Base-by-base conservation (phyloP, 2,888 invertebrate genomes). In the Pyrochroa serraticornis region DNA sequence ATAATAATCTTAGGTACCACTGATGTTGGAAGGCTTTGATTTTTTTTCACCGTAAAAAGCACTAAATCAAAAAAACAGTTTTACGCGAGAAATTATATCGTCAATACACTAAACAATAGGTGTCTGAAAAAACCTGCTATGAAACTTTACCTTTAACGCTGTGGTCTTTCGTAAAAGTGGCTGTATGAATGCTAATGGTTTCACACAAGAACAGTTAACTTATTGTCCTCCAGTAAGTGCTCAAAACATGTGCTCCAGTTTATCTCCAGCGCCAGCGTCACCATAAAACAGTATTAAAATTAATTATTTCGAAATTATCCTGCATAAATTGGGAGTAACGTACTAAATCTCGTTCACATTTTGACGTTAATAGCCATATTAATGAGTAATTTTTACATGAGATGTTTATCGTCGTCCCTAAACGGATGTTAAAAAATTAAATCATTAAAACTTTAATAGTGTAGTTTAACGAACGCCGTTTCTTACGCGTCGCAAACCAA, bases 371-470 rank as follows among this genome's bases (percentile, higher is more conserved):
- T 57, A 46, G 44, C 36, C 49, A 52, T 51, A 53, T 57, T 59
- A 62, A 62, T 62, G 54, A 42, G 46, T 54, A 48, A 53, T 51
- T 56, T 58, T 56, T 62, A 58, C 50, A 51, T 47, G 38, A 49
- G 53, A 57, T 62, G 50, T 50, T 59, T 59, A 62, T 59, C 47
- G 52, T 38, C 32, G 31, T 43, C 56, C 50, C 45, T 62, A 50
- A 56, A 49, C 50, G 59, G 53, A 60, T 57, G 59, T 51, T 51
- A 48, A 62, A 62, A 62, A 62, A 62, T 62, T 47, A 33, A 58
- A 62, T 56, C 58, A 58, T 58, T 62, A 58, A 62, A 54, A 58
- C 14, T 54, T 58, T 58, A 58, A 52, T 58, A 53, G 10, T 37
- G 34, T 35, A n/a, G 46, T 55, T 55, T 48, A 55, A 48, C 36